Evolutionary conservation across 1,140 invertebrate genomes (phyloP), one percentile per base, ranked within the genome.

Genomic region (Drosophila tropicalis): DNA sequence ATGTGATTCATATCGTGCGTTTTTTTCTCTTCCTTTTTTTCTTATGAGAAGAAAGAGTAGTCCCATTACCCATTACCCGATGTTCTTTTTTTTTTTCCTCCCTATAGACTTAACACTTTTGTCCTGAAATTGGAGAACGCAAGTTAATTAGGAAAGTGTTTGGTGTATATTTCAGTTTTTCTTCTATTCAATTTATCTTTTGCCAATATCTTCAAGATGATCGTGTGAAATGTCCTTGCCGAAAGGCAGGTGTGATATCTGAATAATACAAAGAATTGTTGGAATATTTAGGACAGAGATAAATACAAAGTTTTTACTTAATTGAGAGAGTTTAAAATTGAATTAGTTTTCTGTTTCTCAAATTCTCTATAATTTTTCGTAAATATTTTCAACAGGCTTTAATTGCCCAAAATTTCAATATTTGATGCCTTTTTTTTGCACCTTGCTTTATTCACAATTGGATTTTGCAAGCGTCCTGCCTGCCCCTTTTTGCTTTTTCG

Each of bases 1-100:
- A 86, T 86, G 83, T 86, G 83, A 86, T 86, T 79, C 76, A 17
- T 79, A 85, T 85, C 82, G 55, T 41, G 22, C 82, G 55, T 41
- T n/a, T 15, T 29, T 15, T 56, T 12, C 5, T 39, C 10, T 5
- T 39, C 2, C 4, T 39, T 39, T n/a, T 39, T 13, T 39, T 39
- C 1, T 39, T 39, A 10, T 29, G 29, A 29, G 5, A 29, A 5
- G 5, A 19, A 44, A 40, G 22, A 47, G 61, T 47, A 15, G 22
- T 9, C 15, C 29, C 39, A 54, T 39, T 5, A 47, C n/a, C 36
- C 4, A 32, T 32, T 40, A 39, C 22, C 25, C 67, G 67, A 70
- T 76, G 80, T 60, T 72, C 71, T n/a, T 65, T 65, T 47, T 34
- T 1, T 25, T 29, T 6, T 29, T 29, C 5, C 0, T 29, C 5